These are phyloP conservation scores for Nezara viridula DNA, from an alignment of 2,888 invertebrate genomes.

Conservation along the genomic window DNA sequence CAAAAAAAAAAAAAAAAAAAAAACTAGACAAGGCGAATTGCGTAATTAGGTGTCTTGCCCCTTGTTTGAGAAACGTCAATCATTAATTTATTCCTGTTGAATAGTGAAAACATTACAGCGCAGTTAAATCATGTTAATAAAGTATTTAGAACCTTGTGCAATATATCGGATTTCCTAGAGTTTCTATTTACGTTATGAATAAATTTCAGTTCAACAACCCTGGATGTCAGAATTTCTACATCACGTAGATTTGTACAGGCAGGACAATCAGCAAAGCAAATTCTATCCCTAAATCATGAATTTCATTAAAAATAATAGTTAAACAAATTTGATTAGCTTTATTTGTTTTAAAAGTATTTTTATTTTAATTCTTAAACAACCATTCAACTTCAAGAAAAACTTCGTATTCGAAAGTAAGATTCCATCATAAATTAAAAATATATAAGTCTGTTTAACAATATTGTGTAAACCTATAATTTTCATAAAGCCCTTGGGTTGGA, in stretches of 20 bases:
- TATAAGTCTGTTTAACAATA: too few relatives aligned
- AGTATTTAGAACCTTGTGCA: neutral
- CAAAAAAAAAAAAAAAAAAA: neutral
- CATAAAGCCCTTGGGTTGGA: too few relatives aligned
- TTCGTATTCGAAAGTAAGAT: too few relatives aligned
- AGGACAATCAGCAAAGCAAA: neutral
- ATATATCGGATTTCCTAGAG: neutral
- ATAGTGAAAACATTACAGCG: constrained; percentile 7
- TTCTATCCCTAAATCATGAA: neutral
- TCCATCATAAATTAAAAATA: too few relatives aligned
- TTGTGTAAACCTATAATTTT: too few relatives aligned
- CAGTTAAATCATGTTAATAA: neutral
- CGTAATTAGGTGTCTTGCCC: neutral
- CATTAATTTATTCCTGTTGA: neutral
- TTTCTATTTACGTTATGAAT: neutral
- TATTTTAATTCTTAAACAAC: too few relatives aligned
- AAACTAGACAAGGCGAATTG: neutral
- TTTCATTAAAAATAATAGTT: too few relatives aligned
- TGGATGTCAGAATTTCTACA: neutral
- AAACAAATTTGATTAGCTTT: too few relatives aligned
- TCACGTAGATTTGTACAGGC: neutral
- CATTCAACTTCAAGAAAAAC: too few relatives aligned
- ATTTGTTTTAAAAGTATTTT: too few relatives aligned
- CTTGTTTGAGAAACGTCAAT: neutral
- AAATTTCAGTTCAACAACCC: neutral